Base-by-base conservation (phyloP, 2,113 vertebrate species). In the Mustela lutreola region DNA sequence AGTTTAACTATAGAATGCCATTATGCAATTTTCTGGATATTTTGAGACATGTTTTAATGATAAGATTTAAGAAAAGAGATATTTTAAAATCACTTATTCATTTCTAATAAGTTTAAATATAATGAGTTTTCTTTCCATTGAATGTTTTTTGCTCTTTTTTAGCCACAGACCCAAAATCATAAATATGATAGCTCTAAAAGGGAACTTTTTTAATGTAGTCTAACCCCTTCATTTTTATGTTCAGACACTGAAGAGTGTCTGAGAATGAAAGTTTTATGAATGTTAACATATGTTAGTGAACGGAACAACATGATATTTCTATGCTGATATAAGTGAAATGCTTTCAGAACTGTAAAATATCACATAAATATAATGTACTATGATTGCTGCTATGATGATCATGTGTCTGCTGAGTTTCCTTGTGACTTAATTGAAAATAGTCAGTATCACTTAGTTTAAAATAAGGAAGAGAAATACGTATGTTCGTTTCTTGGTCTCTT, bases 391-490 rank as follows among this genome's bases (percentile, higher is more conserved):
- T 73, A 3, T 71, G 31, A 42, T 91, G 65, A 11, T 85, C 45
- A 31, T 70, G 58, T 9, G 15, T 50, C 33, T 63, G 63, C 18
- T 84, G 71, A 70, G 53, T 83, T 95, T 89, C 63, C 42, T 91
- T 70, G 3, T 79, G 81, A 80, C 82, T 78, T 95, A 65, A 79
- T 63, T 86, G 28, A 67, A 92, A 73, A 93, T 87, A 4, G 87
- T 96, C 90, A 58, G 11, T 92, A 56, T 58, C 78, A 24, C 92
- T 96, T 65, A 70, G 82, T 94, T 84, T 94, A 95, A 92, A 95
- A 75, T 88, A 22, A 73, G 73, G 73, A 92, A 92, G 71, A 62
- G 75, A 92, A 91, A 75, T 58, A 21, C 9, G 12, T 56, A 10
- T 53, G 56, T 36, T 88, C 63, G 19, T 89, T 31, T 53, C 70